Evolutionary conservation across 1,140 invertebrate genomes (phyloP), one percentile per base, ranked within the genome.

Genomic region (Copidosoma floridanum): DNA sequence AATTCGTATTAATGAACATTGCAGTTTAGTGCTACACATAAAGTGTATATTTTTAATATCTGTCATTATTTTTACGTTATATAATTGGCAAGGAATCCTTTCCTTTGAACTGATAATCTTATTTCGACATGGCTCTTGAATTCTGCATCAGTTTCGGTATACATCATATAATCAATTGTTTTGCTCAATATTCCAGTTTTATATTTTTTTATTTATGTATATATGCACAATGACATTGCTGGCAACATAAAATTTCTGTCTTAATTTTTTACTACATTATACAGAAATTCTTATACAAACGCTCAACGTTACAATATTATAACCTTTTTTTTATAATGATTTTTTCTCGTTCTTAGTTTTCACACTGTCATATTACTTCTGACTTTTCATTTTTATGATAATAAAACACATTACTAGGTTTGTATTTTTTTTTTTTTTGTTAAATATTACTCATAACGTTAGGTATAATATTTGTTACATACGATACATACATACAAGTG

Each of bases 401-500:
- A n/a, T 47, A 35, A 11, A 46, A 69, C 57, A 64, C 63, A 71
- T 71, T 70, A 61, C 71, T 71, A n/a, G 58, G n/a, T 71, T 67
- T 69, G 68, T 71, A 64, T n/a, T n/a, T n/a, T n/a, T n/a, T n/a
- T n/a, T n/a, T n/a, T n/a, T n/a, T n/a, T n/a, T n/a, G n/a, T 64
- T 67, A 43, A 66, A 66, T 68, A 63, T 68, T 67, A 57, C 65
- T 70, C 62, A 70, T 75, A 73, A 71, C 63, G 68, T 77, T 74
- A 77, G 71, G 72, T 70, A 65, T 75, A 71, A 70, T 72, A 71
- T 67, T 66, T 68, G 69, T 75, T 75, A 74, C 72, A 75, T 74
- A 74, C 75, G 71, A 59, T 78, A 78, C 74, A 76, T 75, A 77
- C 75, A 75, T 76, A 77, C 75, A 76, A 68, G 60, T 70, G 67